Evolutionary conservation across 2,888 invertebrate genomes (phyloP).

Genomic region (Smittia sp.): DNA sequence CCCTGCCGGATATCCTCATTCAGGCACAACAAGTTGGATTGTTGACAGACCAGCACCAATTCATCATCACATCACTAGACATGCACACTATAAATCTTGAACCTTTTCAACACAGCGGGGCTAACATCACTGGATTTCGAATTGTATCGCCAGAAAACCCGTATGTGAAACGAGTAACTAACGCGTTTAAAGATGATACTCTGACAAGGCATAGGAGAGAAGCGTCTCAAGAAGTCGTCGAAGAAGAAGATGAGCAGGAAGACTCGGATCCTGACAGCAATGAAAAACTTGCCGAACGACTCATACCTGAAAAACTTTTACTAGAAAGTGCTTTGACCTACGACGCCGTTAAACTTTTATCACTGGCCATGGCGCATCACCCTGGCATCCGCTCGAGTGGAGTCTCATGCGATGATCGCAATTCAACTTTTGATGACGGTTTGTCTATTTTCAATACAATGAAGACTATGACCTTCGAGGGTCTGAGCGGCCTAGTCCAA

Average conservation of each 20-base stretch:
- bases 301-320: slow-evolving; percentile 55
- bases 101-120: slow-evolving; percentile 91
- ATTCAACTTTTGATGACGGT: slow-evolving; percentile 75
- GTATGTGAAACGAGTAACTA: slow-evolving; percentile 64
- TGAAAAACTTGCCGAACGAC: slow-evolving; percentile 47
- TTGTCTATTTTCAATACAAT: slow-evolving; percentile 94
- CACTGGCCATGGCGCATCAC: slow-evolving; percentile 70
- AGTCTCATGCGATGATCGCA: slow-evolving; percentile 61
- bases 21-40: slow-evolving; percentile 95
- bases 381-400: slow-evolving; percentile 50
- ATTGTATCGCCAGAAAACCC: slow-evolving; percentile 79
- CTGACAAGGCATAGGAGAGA: neutral
- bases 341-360: slow-evolving; percentile 83
- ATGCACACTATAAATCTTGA: slow-evolving; percentile 88
- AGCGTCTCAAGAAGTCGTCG: neutral
- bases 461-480: slow-evolving; percentile 87
- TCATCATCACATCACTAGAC: slow-evolving; percentile 88
- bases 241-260: slow-evolving; percentile 45
- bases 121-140: slow-evolving; percentile 91
- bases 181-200: slow-evolving; percentile 49
- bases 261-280: slow-evolving; percentile 46
- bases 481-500: slow-evolving; percentile 86
- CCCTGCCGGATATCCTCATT: slow-evolving; percentile 80
- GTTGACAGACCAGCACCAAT: slow-evolving; percentile 95
- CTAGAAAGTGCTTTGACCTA: slow-evolving; percentile 94